phyloP scores from a whole-genome alignment of 2,888 invertebrate species.

The Rhopalosiphum nymphaeae region DNA sequence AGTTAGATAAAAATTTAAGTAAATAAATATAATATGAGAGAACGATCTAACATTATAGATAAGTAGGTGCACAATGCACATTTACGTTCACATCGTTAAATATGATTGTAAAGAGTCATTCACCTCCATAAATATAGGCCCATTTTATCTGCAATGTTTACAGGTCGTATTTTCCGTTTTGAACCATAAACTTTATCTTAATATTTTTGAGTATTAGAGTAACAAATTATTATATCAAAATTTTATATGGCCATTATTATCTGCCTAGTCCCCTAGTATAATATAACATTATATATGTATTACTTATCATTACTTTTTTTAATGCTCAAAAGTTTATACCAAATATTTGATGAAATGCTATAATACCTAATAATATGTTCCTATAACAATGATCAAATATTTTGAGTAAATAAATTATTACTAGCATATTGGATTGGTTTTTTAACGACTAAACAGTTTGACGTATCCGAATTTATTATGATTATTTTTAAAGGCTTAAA shows the following conservation, averaged over 20 bases:
- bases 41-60: not conserved
- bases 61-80: conserved; percentile 11
- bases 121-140: conserved; percentile 9
- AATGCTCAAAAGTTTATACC: not conserved
- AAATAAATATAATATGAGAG: not conserved
- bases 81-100: not conserved
- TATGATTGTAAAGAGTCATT: not conserved
- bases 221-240: conserved; percentile 9
- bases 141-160: not conserved
- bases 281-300: not conserved
- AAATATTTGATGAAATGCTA: conserved; percentile 11
- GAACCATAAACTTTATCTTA: conserved; percentile 11
- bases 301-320: not conserved
- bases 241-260: not conserved
- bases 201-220: conserved; percentile 16
- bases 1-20: not conserved
- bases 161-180: not conserved
- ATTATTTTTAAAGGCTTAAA: not conserved
- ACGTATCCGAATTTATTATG: not conserved
- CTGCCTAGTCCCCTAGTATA: not conserved
- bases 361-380: not conserved
- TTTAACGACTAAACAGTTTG: not conserved
- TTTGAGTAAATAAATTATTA: not conserved
- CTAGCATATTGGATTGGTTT: not conserved
- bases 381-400: not conserved